phyloP scores from a whole-genome alignment of 2,113 vertebrate genomes.

The Pedetes capensis region DNA sequence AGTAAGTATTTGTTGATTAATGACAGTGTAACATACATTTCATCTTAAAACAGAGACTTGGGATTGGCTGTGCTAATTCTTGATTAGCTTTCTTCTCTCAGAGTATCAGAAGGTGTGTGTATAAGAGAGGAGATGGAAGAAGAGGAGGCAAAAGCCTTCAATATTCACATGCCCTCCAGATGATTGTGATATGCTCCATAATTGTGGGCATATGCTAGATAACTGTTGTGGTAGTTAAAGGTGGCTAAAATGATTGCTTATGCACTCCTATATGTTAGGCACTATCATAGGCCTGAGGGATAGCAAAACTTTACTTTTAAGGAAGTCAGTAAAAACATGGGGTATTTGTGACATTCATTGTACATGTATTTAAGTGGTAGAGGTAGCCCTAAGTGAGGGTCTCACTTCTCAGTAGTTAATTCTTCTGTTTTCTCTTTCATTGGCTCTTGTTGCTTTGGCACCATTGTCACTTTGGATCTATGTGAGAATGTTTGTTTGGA shows the following conservation, averaged over 20 bases:
- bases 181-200: neutral
- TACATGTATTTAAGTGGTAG: neutral
- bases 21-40: neutral
- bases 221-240: neutral
- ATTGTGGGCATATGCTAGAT: neutral
- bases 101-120: neutral
- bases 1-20: neutral
- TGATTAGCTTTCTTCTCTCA: neutral
- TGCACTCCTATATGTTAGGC: neutral
- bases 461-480: neutral
- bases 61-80: neutral
- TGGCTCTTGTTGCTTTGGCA: neutral
- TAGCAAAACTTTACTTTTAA: neutral
- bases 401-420: neutral
- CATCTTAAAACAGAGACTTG: neutral
- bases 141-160: neutral
- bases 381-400: neutral
- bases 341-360: neutral
- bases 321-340: neutral
- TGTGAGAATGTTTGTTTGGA: neutral
- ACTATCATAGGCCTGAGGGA: neutral
- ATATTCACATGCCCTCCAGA: neutral
- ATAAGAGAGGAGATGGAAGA: neutral
- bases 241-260: neutral
- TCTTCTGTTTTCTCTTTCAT: neutral